A percentile compares a stretch with the other conserved stretches of the same genome.
phyloP scores from a whole-genome alignment of 2,888 invertebrate genomes.

The Sipha maydis region DNA sequence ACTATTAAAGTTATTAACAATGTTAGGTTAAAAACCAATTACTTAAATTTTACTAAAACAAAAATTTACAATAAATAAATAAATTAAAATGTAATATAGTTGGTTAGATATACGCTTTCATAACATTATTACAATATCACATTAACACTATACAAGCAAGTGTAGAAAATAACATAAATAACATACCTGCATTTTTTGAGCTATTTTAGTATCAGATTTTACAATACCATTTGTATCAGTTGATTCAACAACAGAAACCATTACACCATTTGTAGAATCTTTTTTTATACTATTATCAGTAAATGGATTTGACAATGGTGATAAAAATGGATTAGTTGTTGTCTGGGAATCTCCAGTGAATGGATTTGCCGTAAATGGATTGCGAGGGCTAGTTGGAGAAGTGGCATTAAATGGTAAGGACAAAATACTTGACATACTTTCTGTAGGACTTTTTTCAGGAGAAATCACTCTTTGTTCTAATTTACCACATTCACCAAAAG shows the following conservation, averaged over 20 bases:
- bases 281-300: conserved; percentile 53
- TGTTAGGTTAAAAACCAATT: no score
- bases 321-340: conserved; percentile 62
- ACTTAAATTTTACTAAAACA: neutral
- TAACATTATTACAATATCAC: neutral
- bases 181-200: conserved; percentile 50
- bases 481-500: conserved; percentile 70
- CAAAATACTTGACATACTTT: conserved; percentile 64
- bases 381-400: conserved; percentile 66
- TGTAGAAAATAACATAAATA: conserved; percentile 7
- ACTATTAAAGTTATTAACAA: no score
- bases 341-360: conserved; percentile 64
- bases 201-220: conserved; percentile 47
- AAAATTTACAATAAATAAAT: neutral
- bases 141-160: neutral
- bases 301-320: conserved; percentile 56
- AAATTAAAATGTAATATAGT: neutral
- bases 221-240: conserved; percentile 25
- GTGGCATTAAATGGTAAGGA: conserved; percentile 63
- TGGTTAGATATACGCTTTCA: neutral
- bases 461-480: conserved; percentile 68
- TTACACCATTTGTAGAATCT: conserved; percentile 36
- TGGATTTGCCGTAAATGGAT: conserved; percentile 64
- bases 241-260: conserved; percentile 49
- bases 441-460: conserved; percentile 64